Evolutionary conservation across 30 jellyfish, hydroid and myxozoan genomes (phyloP).

Genomic region (Cassiopea andromeda): DNA sequence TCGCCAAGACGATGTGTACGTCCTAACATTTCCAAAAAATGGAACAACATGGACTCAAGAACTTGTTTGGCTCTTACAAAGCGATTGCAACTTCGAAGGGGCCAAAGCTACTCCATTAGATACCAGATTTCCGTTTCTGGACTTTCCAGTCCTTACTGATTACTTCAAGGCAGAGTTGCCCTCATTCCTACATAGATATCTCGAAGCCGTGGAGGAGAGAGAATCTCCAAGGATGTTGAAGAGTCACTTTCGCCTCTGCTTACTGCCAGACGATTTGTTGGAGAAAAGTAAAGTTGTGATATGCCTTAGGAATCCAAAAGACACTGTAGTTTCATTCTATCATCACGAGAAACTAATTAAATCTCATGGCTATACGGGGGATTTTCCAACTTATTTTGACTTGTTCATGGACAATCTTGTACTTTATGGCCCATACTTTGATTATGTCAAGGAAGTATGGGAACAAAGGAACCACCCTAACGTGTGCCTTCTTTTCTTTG

Average conservation of each 20-base stretch:
- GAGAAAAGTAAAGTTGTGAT: constrained; percentile 3
- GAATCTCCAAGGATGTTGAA: background rate
- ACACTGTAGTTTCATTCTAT: constrained; percentile 17
- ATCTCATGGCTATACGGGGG: constrained; percentile 15
- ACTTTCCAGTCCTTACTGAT: background rate
- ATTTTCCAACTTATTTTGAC: constrained; percentile 15
- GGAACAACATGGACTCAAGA: constrained; percentile 70
- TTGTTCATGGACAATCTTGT: constrained; percentile 40
- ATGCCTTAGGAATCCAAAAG: constrained; percentile 32
- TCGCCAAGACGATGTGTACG: constrained; percentile 41
- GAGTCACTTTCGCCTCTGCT: background rate
- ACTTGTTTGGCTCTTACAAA: constrained; percentile 25
- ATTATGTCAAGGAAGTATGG: constrained; percentile 46
- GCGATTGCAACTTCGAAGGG: background rate
- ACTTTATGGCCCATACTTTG: constrained; percentile 30
- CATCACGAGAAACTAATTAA: constrained; percentile 13
- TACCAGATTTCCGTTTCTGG: background rate
- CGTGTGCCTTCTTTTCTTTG: constrained; percentile 15
- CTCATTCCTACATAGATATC: background rate
- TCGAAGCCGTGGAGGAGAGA: background rate
- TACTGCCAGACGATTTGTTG: background rate
- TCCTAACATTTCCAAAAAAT: constrained; percentile 31
- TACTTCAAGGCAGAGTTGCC: background rate
- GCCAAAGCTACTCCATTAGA: background rate
- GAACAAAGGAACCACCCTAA: constrained; percentile 33